phyloP scores from a whole-genome alignment of 2,888 invertebrate species.

The Pyrgus malvae region DNA sequence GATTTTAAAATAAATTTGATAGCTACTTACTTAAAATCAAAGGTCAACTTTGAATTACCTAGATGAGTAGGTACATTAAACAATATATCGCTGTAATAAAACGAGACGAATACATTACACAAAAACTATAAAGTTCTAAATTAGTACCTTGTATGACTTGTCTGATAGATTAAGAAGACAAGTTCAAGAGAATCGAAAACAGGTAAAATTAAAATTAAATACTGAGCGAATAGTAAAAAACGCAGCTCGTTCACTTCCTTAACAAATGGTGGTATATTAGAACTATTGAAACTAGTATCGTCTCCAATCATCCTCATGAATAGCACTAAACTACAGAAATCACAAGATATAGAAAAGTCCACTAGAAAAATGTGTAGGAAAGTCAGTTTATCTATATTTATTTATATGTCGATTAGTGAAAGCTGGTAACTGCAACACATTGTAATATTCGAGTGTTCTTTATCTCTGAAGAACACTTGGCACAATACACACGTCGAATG shows the following conservation, averaged over 20 bases:
- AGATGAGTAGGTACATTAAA: conserved; percentile 17
- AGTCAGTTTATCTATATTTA: not conserved
- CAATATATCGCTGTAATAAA: conserved; percentile 19
- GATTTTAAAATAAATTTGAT: not conserved
- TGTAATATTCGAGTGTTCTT: too few species aligned
- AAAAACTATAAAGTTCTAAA: conserved; percentile 1
- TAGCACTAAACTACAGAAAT: not conserved
- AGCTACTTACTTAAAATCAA: conserved; percentile 3
- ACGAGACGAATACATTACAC: conserved; percentile 8
- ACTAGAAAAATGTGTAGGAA: not conserved
- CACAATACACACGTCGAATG: too few species aligned
- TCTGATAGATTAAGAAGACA: not conserved
- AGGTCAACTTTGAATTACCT: conserved; percentile 9
- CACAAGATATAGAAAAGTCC: not conserved
- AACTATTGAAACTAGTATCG: conserved; percentile 10
- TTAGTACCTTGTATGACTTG: not conserved
- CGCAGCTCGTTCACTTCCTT: not conserved
- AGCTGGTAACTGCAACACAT: too few species aligned
- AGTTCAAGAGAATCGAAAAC: not conserved
- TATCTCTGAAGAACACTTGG: too few species aligned
- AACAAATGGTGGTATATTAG: conserved; percentile 1
- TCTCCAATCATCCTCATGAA: not conserved
- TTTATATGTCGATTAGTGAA: too few species aligned
- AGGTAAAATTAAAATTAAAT: not conserved
- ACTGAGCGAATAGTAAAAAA: not conserved